Percentiles rank a stretch among this genome's conserved stretches.
phyloP scores from a whole-genome alignment of 2,797 vertebrate genomes.

The Aplochiton taeniatus region DNA sequence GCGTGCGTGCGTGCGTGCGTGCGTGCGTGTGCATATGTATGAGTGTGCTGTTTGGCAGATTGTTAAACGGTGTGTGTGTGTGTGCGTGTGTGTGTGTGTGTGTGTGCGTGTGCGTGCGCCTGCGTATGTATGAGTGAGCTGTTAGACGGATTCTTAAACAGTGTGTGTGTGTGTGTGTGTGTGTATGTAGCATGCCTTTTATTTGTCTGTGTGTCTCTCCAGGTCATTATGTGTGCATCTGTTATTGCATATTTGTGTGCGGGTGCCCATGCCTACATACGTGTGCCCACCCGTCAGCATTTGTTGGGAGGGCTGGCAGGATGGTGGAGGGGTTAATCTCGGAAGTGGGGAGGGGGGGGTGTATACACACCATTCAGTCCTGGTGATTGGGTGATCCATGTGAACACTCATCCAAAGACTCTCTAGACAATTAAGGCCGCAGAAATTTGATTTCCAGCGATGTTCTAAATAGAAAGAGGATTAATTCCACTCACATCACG shows the following conservation, averaged over 20 bases:
- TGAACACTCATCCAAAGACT: no score
- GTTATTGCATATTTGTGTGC: neutral
- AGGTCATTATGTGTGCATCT: no score
- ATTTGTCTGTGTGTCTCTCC: no score
- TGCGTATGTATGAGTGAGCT: neutral
- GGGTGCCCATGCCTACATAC: neutral
- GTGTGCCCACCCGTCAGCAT: no score
- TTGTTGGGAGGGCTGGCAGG: neutral
- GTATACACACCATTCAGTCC: no score
- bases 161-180: neutral
- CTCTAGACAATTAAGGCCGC: no score
- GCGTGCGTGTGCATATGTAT: conserved; percentile 15
- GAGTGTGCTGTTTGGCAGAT: neutral
- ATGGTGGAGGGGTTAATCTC: conserved; percentile 41
- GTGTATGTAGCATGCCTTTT: no score
- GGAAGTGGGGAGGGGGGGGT: neutral
- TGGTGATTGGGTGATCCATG: conserved; percentile 13
- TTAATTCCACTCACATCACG: no score
- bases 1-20: conserved; percentile 1
- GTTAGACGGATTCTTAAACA: no score
- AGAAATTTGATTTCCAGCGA: no score
- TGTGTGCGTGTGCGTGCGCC: no score
- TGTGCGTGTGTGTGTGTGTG: conserved; percentile 19
- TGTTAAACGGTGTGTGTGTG: conserved; percentile 6
- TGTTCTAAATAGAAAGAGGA: no score